A percentile compares a stretch with the other conserved stretches of the same genome.
Conservation (phyloP, 2,113 vertebrate genomes). For the Eudyptes chrysolophus region DNA sequence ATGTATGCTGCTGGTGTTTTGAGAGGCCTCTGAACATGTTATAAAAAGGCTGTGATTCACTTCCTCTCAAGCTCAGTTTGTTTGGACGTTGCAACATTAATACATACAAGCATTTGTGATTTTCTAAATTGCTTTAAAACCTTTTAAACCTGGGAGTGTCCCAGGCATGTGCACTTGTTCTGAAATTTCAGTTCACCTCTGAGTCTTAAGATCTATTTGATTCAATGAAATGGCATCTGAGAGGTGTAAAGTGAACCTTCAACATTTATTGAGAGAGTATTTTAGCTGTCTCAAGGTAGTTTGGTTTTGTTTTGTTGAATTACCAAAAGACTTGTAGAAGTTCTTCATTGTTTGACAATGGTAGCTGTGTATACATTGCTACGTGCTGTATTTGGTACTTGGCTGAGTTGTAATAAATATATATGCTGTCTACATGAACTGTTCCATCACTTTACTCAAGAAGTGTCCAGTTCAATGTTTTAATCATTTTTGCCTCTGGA, state of each 20-base stretch:
- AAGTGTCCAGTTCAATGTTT: neutral
- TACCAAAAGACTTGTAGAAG: neutral
- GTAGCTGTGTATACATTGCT: neutral
- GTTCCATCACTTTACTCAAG: neutral
- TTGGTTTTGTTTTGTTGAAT: neutral
- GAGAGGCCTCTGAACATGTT: neutral
- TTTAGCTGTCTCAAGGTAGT: neutral
- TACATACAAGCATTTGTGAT: neutral
- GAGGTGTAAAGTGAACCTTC: neutral
- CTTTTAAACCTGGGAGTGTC: neutral
- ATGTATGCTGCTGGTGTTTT: neutral
- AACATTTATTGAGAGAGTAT: neutral
- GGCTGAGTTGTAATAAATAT: neutral
- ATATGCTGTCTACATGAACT: neutral
- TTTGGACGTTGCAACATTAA: neutral
- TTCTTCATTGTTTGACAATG: neutral
- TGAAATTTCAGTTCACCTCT: neutral
- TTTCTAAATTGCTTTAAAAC: neutral
- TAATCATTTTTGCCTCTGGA: neutral
- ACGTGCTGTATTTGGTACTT: neutral
- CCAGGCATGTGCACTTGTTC: neutral
- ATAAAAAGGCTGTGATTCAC: neutral
- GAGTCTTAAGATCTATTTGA: neutral
- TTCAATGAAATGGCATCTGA: neutral
- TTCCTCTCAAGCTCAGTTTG: neutral